phyloP scores from a whole-genome alignment of 2,888 invertebrate genomes.

The Latrodectus hesperus region DNA sequence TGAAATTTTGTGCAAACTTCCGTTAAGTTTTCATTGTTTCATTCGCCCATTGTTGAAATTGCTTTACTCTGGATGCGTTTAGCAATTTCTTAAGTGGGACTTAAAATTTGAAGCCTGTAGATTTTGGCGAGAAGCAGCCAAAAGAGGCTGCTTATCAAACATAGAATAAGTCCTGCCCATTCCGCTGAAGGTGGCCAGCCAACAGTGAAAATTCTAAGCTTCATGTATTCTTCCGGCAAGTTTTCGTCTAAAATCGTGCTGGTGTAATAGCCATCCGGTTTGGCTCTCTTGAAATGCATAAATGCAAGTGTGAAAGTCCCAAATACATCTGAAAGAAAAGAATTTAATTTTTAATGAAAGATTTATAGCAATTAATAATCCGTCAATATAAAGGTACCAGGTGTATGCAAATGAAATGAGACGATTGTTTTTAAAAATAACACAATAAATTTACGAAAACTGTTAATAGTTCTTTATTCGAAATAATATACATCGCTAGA shows the following conservation, averaged over 20 bases:
- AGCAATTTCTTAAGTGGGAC: slow-evolving; percentile 41
- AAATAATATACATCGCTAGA: too few species aligned
- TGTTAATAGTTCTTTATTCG: too few species aligned
- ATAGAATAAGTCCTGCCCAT: slow-evolving; percentile 65
- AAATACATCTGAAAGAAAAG: slow-evolving; percentile 57
- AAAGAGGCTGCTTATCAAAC: slow-evolving; percentile 60
- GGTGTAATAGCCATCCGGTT: slow-evolving; percentile 64
- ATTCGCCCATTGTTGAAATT: too few species aligned
- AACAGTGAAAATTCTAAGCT: slow-evolving; percentile 43
- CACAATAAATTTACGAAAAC: too few species aligned
- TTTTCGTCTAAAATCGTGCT: slow-evolving; percentile 62
- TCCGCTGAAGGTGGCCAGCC: slow-evolving; percentile 66
- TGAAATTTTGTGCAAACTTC: too few species aligned
- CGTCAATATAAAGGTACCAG: too few species aligned
- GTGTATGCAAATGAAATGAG: too few species aligned
- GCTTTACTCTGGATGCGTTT: not conserved
- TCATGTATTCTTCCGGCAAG: slow-evolving; percentile 62
- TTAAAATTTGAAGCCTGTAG: slow-evolving; percentile 62
- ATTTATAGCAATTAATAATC: too few species aligned
- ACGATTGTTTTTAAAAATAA: too few species aligned
- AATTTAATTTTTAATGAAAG: too few species aligned
- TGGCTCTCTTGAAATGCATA: slow-evolving; percentile 69
- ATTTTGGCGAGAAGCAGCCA: slow-evolving; percentile 68
- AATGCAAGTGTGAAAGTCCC: slow-evolving; percentile 67
- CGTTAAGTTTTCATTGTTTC: too few species aligned